Evolutionary conservation across 37 sponge, comb jelly and placozoan genomes (phyloP).

Genomic region (Bolinopsis microptera): DNA sequence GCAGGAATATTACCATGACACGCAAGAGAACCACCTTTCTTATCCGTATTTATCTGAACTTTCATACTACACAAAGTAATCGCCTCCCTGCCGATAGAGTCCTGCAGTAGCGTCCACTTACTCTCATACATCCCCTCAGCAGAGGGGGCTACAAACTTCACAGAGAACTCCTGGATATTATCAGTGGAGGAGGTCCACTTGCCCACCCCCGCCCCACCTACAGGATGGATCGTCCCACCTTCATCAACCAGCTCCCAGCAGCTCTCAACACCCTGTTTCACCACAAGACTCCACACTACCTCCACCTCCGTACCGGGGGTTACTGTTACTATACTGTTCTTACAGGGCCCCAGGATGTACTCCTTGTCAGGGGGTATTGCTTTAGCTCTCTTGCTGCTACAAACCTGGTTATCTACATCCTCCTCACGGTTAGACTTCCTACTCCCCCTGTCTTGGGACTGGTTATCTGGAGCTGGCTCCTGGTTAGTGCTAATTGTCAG

Average conservation of each 20-base stretch:
- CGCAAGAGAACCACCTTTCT: background rate
- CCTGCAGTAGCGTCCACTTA: slow-evolving; percentile 6
- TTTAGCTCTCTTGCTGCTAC: background rate
- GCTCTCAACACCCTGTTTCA: background rate
- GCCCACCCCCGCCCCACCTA: background rate
- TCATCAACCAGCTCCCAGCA: slow-evolving; percentile 34
- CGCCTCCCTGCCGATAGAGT: background rate
- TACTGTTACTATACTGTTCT: background rate
- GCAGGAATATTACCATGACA: slow-evolving; percentile 37
- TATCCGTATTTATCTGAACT: background rate
- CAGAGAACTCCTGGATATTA: background rate
- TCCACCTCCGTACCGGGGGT: background rate
- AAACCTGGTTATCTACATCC: background rate
- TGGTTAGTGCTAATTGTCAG: too few species aligned
- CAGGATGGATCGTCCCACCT: background rate
- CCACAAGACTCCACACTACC: background rate
- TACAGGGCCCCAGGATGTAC: background rate
- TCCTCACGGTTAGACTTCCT: background rate
- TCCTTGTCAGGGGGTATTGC: slow-evolving; percentile 8
- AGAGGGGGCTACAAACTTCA: slow-evolving; percentile 3
- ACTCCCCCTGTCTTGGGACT: background rate
- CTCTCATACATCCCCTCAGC: background rate
- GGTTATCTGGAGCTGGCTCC: background rate
- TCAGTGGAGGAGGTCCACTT: background rate
- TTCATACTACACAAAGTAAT: slow-evolving; percentile 3